phyloP scores from a whole-genome alignment of 2,113 vertebrate species.

The Calyptommatus sinebrachiatus region DNA sequence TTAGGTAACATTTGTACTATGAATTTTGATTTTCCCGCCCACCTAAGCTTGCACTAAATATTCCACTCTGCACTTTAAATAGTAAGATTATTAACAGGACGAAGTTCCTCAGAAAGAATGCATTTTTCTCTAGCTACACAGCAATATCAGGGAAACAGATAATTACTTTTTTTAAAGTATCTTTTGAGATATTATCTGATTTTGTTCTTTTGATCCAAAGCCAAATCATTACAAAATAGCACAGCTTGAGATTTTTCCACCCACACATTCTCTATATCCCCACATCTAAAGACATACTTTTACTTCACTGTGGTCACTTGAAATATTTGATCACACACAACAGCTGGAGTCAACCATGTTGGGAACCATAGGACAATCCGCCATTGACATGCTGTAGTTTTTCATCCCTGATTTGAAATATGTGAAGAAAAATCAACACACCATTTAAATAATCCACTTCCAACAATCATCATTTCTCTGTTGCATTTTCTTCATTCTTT shows the following conservation, averaged over 20 bases:
- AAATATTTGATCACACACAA: background rate
- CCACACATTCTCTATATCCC: background rate
- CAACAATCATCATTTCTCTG: slow-evolving; percentile 28
- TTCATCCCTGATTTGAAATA: slow-evolving; percentile 19
- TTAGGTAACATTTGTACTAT: background rate
- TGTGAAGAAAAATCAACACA: slow-evolving; percentile 6
- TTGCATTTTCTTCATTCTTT: slow-evolving; percentile 16
- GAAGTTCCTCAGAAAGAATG: background rate
- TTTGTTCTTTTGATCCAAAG: slow-evolving; percentile 3
- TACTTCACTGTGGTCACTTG: background rate
- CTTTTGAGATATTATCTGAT: background rate
- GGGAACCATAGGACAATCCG: background rate
- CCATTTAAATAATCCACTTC: slow-evolving; percentile 9
- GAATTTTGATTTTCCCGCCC: slow-evolving; percentile 24
- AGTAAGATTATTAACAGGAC: background rate
- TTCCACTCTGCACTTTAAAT: slow-evolving; percentile 15
- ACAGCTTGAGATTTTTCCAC: background rate
- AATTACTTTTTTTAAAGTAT: background rate
- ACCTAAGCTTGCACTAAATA: background rate
- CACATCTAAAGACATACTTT: slow-evolving; percentile 3
- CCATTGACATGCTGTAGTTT: background rate
- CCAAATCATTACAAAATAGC: background rate
- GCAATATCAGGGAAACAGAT: slow-evolving; percentile 16
- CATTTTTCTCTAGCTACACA: background rate
- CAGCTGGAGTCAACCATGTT: background rate